Evolutionary conservation across 2,797 vertebrate genomes (phyloP), one percentile per base, ranked within the genome.

Genomic region (Parauchenoglanis ngamensis): DNA sequence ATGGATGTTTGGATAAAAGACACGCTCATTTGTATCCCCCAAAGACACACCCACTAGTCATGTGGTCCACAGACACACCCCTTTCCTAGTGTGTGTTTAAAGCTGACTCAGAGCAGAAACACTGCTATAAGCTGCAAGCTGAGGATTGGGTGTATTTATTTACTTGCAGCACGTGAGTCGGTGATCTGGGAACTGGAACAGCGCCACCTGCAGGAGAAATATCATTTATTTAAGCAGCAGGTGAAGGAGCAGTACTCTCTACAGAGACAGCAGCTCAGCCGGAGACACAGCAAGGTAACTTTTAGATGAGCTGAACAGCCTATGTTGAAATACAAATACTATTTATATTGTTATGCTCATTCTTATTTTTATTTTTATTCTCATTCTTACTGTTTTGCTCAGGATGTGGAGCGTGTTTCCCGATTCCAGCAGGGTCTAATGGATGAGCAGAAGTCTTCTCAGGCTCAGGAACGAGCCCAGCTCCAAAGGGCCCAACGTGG

Each of bases 161-260:
- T 70, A 56, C 35, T 23, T 80, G 3, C 90, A 96, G 95, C 94
- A 40, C 93, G 95, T 0, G 94, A 96, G 77, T 91, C 93, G 0
- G 92, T 94, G 73, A 93, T 96, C 85, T 94, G 95, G 93, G 94
- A 92, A 83, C 87, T 95, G 86, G 95, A 96, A 89, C 94, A 95
- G 65, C 93, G 94, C 10, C 95, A 96, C 83, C 92, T 96, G 46
- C 94, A 95, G 89, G 94, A 96, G 85, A 95, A 95, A 87, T 95
- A 95, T 88, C 94, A 96, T 77, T 90, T 96, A 63, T 95, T 96
- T 83, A 94, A 93, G 89, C 95, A 95, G 88, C 95, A 96, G 89
- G 92, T 93, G 87, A 94, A 93, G 85, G 95, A 96, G 88, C 95
- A 96, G 90, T 94, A 94, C 0, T 70, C 83, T 0, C 89, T 95